These are phyloP conservation scores for Anabas testudineus DNA, from an alignment of 2,797 vertebrate genomes.

Conservation along the genomic window DNA sequence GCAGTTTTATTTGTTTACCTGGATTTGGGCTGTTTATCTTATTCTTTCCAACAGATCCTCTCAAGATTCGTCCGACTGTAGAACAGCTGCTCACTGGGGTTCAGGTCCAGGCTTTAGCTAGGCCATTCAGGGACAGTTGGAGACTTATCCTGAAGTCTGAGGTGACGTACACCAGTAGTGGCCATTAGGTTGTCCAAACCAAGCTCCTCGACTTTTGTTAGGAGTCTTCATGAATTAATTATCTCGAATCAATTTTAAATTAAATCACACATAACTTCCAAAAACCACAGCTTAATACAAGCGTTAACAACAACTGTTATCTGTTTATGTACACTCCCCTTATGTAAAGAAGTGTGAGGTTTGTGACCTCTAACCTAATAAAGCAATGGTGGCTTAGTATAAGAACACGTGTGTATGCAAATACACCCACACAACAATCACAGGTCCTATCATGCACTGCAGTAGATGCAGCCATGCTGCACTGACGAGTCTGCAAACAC, in stretches of 20 bases:
- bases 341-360: neutral
- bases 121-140: neutral
- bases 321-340: too few relatives aligned
- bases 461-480: constrained; percentile 45
- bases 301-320: too few relatives aligned
- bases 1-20: neutral
- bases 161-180: too few relatives aligned
- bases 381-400: neutral
- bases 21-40: neutral
- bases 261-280: too few relatives aligned
- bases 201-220: too few relatives aligned
- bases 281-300: too few relatives aligned
- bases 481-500: constrained; percentile 61
- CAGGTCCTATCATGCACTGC: constrained; percentile 36
- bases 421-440: constrained; percentile 25
- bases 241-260: too few relatives aligned
- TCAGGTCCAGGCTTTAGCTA: neutral
- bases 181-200: too few relatives aligned
- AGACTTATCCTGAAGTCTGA: neutral
- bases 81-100: constrained; percentile 3
- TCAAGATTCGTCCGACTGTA: neutral
- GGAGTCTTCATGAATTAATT: too few relatives aligned
- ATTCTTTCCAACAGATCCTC: neutral
- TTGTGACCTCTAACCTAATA: constrained; percentile 19
- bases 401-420: constrained; percentile 5